Base-by-base conservation (phyloP, 30 jellyfish, hydroid and myxozoan genomes). In the Chrysaora quinquecirrha region DNA sequence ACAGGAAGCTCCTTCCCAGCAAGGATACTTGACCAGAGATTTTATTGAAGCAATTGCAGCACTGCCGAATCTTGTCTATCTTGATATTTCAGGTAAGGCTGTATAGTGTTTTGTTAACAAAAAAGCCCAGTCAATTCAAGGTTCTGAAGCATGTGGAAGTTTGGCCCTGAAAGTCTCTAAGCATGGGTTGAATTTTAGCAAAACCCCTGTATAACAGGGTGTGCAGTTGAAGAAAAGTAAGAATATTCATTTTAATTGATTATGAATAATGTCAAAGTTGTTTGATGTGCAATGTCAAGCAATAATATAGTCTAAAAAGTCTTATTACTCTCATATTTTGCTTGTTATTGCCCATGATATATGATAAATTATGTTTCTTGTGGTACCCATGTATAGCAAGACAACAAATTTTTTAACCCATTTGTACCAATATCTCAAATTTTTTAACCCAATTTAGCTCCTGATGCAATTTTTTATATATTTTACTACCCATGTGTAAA, bases 1-100 rank as follows among this genome's bases (percentile, higher is more conserved):
- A n/a, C n/a, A 21, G 28, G 80, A 31, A 2, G 28, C 32, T 25
- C 32, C 12, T 27, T 1, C 23, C 24, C 35, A 7, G 11, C n/a
- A 3, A 16, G 9, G 33, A 73, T 49, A 38, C 30, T 46, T 73
- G 27, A 46, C 30, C 28, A 25, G 33, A 25, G 63, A 76, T 11
- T 35, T 78, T 3, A 19, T 89, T 70, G 79, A 19, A 35, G 56
- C 28, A 34, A 56, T 83, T 47, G 83, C 89, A 7, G 1, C 73
- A 1, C 73, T 89, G 69, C 90, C 90, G 35, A 43, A 56, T 11
- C 87, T 89, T 38, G 30, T 34, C n/a, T 76, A 94, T 54, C 76
- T 89, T 29, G 97, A 89, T 66, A 82, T 89, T 2, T 89, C 97
- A 66, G 97, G 97, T 89, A 52, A 71, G 46, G 16, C 21, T 34